phyloP scores from a whole-genome alignment of 2,888 invertebrate species.

The Hylaea fasciaria region DNA sequence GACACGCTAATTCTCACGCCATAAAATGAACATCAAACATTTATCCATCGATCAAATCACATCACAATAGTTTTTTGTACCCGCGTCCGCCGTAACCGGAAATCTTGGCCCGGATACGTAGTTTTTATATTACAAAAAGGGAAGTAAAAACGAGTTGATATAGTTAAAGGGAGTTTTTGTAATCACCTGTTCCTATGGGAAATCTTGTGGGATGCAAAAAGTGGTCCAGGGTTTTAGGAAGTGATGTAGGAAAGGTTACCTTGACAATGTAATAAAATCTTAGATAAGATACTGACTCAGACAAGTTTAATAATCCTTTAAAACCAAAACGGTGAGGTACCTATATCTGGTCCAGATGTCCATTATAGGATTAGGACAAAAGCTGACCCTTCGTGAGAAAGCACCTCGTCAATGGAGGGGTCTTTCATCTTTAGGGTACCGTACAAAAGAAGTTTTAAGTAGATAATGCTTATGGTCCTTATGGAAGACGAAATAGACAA shows the following conservation, averaged over 20 bases:
- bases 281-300: too few relatives aligned
- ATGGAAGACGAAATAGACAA: too few relatives aligned
- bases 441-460: not conserved
- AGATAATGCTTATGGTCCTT: too few relatives aligned
- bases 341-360: conserved; percentile 13
- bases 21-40: conserved; percentile 62
- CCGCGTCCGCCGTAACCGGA: conserved; percentile 68
- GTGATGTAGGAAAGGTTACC: not conserved
- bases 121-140: conserved; percentile 52
- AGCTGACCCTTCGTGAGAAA: conserved; percentile 16
- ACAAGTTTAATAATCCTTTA: not conserved
- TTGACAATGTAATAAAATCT: not conserved
- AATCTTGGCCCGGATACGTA: conserved; percentile 72
- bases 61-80: conserved; percentile 62
- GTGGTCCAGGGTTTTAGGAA: conserved; percentile 53
- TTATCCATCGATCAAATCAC: conserved; percentile 68
- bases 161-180: conserved; percentile 68
- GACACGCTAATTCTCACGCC: conserved; percentile 50
- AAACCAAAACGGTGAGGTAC: not conserved
- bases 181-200: conserved; percentile 78
- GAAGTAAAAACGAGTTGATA: conserved; percentile 75
- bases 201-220: conserved; percentile 57
- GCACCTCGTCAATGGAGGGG: not conserved
- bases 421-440: conserved; percentile 12
- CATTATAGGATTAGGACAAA: conserved; percentile 14